These are phyloP conservation scores for Crax fasciolata DNA, from an alignment of 2,797 vertebrate genomes.

Conservation along the genomic window DNA sequence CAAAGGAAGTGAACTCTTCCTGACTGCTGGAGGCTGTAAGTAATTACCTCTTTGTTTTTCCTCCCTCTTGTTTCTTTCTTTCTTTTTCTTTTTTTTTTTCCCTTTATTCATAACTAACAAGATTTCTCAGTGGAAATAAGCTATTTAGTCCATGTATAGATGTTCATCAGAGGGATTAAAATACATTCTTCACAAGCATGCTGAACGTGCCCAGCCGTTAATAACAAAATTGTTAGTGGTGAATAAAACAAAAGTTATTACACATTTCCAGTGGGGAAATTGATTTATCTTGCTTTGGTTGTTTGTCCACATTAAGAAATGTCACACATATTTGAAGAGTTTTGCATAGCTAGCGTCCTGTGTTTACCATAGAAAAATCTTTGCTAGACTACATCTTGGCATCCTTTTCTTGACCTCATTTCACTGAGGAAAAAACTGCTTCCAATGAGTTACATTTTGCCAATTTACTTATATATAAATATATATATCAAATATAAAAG, in stretches of 20 bases:
- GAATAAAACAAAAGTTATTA: slow-evolving; percentile 52
- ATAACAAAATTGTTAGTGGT: slow-evolving; percentile 37
- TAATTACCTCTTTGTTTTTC: background rate
- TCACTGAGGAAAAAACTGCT: background rate
- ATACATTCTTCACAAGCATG: slow-evolving; percentile 39
- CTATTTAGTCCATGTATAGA: slow-evolving; percentile 22
- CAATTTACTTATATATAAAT: background rate
- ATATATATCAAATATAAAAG: background rate
- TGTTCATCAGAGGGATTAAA: slow-evolving; percentile 42
- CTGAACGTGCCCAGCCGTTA: slow-evolving; percentile 30
- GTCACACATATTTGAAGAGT: slow-evolving; percentile 40
- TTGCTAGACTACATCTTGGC: background rate
- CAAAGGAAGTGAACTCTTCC: slow-evolving; percentile 16
- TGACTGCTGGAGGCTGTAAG: background rate
- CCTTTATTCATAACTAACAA: background rate
- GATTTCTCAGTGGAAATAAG: slow-evolving; percentile 48
- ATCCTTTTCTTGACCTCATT: slow-evolving; percentile 6
- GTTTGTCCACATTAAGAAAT: slow-evolving; percentile 35
- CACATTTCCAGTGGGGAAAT: slow-evolving; percentile 23
- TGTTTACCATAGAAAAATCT: slow-evolving; percentile 8
- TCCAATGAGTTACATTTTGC: background rate
- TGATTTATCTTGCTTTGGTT: slow-evolving; percentile 51
- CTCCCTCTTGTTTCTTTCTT: background rate
- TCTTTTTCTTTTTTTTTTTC: background rate
- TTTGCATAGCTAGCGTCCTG: slow-evolving; percentile 42